Conservation (phyloP, 2,888 invertebrate genomes). For the Acleris sparsana region DNA sequence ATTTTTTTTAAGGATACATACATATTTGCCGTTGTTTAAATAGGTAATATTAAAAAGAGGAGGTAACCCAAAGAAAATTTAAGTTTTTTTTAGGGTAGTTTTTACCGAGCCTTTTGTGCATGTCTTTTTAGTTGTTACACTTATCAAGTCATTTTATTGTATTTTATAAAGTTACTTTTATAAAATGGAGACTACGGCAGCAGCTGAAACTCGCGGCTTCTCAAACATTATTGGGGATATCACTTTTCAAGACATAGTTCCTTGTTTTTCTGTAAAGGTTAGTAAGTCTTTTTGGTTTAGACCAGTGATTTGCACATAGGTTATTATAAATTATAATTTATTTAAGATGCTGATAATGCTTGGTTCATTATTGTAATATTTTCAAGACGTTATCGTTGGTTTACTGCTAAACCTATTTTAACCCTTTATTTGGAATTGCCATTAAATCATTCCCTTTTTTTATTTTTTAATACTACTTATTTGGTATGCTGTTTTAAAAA, state of each 20-base stretch:
- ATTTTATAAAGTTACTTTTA: neutral
- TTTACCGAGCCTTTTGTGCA: neutral
- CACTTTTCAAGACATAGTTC: conserved; percentile 17
- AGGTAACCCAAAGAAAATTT: neutral
- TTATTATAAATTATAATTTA: no score
- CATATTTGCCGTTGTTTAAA: neutral
- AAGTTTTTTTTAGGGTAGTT: conserved; percentile 12
- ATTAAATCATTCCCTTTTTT: no score
- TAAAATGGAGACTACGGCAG: conserved; percentile 33
- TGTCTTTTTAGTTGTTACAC: neutral
- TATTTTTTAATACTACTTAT: no score
- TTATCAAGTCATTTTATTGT: neutral
- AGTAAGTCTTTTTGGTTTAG: conserved; percentile 6
- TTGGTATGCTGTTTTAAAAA: no score
- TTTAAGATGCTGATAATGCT: no score
- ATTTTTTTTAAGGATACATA: no score
- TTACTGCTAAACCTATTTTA: no score
- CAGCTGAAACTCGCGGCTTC: neutral
- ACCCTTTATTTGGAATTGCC: no score
- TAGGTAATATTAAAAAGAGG: neutral
- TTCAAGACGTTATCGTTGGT: no score
- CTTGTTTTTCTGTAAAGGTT: conserved; percentile 26
- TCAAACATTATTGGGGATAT: neutral
- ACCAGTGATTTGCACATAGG: no score
- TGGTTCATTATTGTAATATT: no score